Percentiles rank a stretch among this genome's conserved stretches.
Evolutionary conservation across 2,888 invertebrate species (phyloP).

Genomic region (Oligia fasciuncula): DNA sequence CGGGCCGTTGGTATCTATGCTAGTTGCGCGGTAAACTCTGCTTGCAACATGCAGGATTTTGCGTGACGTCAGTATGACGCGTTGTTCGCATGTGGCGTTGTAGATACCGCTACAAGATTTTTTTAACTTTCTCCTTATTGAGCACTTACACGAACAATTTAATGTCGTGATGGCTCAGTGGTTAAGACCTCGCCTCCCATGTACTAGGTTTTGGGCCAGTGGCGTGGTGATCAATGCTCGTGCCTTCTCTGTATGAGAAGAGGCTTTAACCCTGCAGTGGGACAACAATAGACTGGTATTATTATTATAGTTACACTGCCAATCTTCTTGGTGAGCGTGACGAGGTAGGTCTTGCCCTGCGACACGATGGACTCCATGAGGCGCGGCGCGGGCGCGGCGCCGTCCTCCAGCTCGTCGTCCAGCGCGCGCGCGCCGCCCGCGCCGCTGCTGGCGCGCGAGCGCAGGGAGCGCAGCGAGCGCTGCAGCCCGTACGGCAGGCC

Average conservation of each 20-base stretch:
- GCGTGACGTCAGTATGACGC: no score
- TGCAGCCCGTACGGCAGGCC: constrained; percentile 77
- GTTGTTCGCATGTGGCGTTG: no score
- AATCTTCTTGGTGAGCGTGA: constrained; percentile 84
- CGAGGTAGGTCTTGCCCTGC: constrained; percentile 85
- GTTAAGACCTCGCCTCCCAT: background rate
- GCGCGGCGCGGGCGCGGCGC: constrained; percentile 73
- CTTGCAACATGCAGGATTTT: no score
- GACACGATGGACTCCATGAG: constrained; percentile 87
- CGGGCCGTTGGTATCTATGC: no score
- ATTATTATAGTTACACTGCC: constrained; percentile 77
- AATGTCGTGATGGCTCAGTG: background rate
- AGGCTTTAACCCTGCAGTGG: background rate
- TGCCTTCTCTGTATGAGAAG: background rate
- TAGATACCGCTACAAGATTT: no score
- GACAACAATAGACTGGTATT: background rate
- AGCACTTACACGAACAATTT: background rate
- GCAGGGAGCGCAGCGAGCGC: constrained; percentile 61
- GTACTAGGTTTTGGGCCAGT: background rate
- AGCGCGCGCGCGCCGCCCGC: constrained; percentile 61
- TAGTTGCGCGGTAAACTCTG: no score
- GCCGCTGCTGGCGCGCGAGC: constrained; percentile 67
- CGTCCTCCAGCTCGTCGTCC: constrained; percentile 71
- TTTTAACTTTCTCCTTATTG: background rate
- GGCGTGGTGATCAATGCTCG: background rate